These are phyloP conservation scores for Gobius niger DNA, from an alignment of 2,113 vertebrate genomes.

Conservation along the genomic window DNA sequence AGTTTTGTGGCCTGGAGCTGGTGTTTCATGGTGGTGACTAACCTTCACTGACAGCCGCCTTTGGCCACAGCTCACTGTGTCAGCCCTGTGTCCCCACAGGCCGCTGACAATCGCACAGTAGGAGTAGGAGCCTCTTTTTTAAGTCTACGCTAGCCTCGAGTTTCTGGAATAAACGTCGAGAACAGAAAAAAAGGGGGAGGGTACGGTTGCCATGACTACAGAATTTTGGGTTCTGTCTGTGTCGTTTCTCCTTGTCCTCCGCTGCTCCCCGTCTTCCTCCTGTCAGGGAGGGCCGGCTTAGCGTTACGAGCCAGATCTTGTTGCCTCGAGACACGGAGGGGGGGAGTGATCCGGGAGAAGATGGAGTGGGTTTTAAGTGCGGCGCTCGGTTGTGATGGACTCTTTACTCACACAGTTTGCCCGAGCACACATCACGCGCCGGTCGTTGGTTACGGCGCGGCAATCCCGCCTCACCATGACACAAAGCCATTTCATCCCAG, in stretches of 20 bases:
- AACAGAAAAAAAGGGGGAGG: background rate
- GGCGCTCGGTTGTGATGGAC: background rate
- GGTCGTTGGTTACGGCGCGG: background rate
- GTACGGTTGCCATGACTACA: background rate
- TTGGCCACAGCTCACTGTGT: conserved; percentile 1
- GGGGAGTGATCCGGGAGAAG: background rate
- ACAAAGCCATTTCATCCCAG: conserved; percentile 3
- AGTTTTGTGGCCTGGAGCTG: conserved; percentile 2
- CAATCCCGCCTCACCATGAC: background rate
- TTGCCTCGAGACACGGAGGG: background rate
- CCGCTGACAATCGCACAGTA: background rate
- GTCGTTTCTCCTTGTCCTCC: conserved; percentile 1
- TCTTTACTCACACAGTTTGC: conserved; percentile 7
- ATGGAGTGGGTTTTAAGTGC: conserved; percentile 5
- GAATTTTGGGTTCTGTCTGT: background rate
- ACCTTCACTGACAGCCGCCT: background rate
- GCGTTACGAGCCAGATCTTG: background rate
- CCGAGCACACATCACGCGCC: background rate
- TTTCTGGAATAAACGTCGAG: background rate
- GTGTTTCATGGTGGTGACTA: background rate
- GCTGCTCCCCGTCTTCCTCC: conserved; percentile 1
- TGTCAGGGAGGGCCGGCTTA: background rate
- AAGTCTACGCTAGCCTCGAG: background rate
- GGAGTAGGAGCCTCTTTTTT: background rate
- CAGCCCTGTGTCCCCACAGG: background rate